Base-by-base conservation (phyloP, 2,113 vertebrate genomes). In the Cyphomyrus plagiostoma region DNA sequence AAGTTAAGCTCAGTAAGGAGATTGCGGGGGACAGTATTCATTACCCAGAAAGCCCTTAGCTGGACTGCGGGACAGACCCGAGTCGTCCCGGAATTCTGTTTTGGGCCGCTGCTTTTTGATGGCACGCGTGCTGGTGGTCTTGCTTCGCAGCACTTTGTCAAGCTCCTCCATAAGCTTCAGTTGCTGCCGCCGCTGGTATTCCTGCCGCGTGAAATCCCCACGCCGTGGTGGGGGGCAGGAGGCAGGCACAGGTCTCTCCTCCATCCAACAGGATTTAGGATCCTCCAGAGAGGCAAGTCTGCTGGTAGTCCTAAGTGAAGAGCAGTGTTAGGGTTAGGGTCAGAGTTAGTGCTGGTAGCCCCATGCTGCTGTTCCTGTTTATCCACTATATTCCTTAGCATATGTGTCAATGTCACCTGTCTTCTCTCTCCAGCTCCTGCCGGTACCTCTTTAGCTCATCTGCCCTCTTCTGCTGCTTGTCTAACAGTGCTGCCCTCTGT, bases 81-180 rank as follows among this genome's bases (percentile, higher is more conserved):
- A 96, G 89, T 96, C 96, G 30, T 97, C 97, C 17, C 96, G 95
- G 90, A 96, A 97, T 91, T 96, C 95, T 2, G 97, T 97, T 89
- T 96, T 97, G 19, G 96, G 96, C 88, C 95, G 83, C 42, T 93
- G 89, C 90, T 96, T 94, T 94, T 95, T 90, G 3, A 92, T 39
- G 35, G 93, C 90, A 9, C 95, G 70, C 77, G 85, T 91, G 0
- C 90, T 88, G 86, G 91, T 87, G 70, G 62, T 91, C 49, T 90
- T 95, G 91, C 94, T 95, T 88, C 93, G 93, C 83, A 97, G 93
- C 90, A 96, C 96, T 92, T 95, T 97, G 53, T 95, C 96, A 19
- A 97, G 91, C 88, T 97, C 96, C 0, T 95, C 94, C 96, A 96
- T 97, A 4, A 96, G 92, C 91, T 95, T 96, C 45, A 98, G 95